These are phyloP conservation scores for Labeo catla DNA, from an alignment of 2,113 vertebrate genomes.

Conservation along the genomic window DNA sequence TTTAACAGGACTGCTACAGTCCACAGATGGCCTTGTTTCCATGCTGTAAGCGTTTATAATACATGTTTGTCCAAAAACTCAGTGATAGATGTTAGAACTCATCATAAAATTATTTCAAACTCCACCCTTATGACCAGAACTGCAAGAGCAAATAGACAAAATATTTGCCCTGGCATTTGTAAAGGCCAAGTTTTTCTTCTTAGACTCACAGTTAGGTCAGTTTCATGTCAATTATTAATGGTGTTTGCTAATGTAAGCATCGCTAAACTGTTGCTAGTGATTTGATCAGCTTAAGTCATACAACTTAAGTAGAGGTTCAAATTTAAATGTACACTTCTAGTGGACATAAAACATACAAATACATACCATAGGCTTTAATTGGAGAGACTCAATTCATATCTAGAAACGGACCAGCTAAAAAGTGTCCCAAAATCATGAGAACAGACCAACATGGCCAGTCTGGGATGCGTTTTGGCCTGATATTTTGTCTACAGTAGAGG, in stretches of 20 bases:
- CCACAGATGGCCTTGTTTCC: not conserved
- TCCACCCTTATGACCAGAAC: not conserved
- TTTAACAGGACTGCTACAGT: not conserved
- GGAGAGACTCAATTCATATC: not conserved
- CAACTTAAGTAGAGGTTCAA: not conserved
- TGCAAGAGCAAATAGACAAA: not conserved
- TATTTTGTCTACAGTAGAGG: not conserved
- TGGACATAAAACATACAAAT: not conserved
- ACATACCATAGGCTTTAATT: too few relatives aligned
- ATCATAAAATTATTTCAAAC: not conserved
- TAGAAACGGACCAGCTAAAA: not conserved
- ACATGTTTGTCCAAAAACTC: not conserved
- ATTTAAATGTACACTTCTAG: not conserved
- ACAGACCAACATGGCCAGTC: not conserved
- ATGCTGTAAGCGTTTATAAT: not conserved
- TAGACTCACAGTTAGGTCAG: not conserved
- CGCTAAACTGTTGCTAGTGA: not conserved
- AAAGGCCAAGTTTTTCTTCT: not conserved
- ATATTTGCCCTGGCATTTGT: not conserved
- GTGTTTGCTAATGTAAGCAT: not conserved
- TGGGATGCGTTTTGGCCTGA: not conserved
- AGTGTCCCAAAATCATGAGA: not conserved
- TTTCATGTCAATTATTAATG: constrained; percentile 2
- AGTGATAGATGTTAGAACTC: not conserved
- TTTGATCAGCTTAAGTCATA: not conserved